Percentiles rank a stretch among this genome's conserved stretches.
These are phyloP conservation scores for Helostoma temminkii DNA, from an alignment of 2,797 vertebrate species.

Conservation along the genomic window DNA sequence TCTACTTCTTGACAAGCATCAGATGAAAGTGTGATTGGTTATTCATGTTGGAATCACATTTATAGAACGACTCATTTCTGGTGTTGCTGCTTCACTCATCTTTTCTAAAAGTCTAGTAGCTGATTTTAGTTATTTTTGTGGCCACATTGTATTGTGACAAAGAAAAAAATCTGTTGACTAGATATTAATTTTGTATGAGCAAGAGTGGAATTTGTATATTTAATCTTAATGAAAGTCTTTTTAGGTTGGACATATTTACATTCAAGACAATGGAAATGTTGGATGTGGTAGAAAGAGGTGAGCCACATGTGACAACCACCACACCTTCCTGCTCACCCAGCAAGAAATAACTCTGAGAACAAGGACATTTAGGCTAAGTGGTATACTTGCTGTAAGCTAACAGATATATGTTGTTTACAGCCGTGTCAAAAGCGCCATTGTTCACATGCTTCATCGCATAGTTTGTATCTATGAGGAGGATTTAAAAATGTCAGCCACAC, in stretches of 20 bases:
- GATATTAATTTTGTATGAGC: neutral
- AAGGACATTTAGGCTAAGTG: neutral
- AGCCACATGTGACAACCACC: conserved; percentile 25
- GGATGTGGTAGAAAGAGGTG: neutral
- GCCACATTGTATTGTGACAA: neutral
- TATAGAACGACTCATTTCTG: conserved; percentile 41
- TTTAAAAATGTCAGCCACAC: too few species aligned
- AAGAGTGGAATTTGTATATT: neutral
- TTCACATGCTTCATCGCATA: too few species aligned
- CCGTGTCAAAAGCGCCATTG: too few species aligned
- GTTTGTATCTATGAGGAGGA: too few species aligned
- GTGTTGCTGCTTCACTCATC: conserved; percentile 36
- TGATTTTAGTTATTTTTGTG: conserved; percentile 1
- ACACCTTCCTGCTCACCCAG: conserved; percentile 27
- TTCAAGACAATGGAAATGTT: conserved; percentile 12
- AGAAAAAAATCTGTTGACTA: neutral
- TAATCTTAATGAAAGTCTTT: conserved; percentile 21
- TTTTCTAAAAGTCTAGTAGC: conserved; percentile 4
- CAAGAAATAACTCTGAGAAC: conserved; percentile 7
- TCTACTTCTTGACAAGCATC: conserved; percentile 53
- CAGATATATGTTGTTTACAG: too few species aligned
- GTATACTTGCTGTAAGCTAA: too few species aligned
- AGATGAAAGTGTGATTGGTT: conserved; percentile 27
- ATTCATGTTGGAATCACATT: conserved; percentile 42
- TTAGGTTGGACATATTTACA: conserved; percentile 17